These are phyloP conservation scores for Coendou prehensilis DNA, from an alignment of 2,797 vertebrate species.

Conservation along the genomic window DNA sequence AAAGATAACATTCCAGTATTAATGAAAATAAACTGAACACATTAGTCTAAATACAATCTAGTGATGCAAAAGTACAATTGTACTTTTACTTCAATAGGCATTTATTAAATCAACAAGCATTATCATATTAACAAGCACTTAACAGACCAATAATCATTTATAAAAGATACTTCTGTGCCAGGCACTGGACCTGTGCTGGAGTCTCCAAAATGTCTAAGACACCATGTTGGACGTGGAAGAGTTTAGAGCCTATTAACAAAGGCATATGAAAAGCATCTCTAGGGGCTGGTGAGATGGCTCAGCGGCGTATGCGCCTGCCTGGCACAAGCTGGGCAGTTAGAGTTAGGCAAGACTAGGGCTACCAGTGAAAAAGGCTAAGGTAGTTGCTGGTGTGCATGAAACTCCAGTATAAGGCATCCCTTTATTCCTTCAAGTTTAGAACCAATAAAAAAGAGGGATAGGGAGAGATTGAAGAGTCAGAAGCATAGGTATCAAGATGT, in stretches of 20 bases:
- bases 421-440: conserved; percentile 34
- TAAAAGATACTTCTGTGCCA: background rate
- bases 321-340: background rate
- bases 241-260: background rate
- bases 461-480: background rate
- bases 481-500: background rate
- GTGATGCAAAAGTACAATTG: background rate
- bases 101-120: background rate
- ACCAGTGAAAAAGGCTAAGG: background rate
- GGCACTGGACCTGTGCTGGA: background rate
- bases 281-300: too few relatives aligned
- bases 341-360: background rate
- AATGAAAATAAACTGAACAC: background rate
- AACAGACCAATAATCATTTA: background rate
- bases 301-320: too few relatives aligned
- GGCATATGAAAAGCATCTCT: background rate
- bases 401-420: background rate
- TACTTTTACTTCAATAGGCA: background rate
- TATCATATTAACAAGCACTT: background rate
- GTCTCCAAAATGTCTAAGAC: background rate
- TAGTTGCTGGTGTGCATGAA: background rate
- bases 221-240: background rate
- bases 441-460: background rate
- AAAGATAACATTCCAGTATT: background rate
- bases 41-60: background rate